Base-by-base conservation (phyloP, 35 echinoderm and acorn worm genomes). In the Ophioderma brevispina region DNA sequence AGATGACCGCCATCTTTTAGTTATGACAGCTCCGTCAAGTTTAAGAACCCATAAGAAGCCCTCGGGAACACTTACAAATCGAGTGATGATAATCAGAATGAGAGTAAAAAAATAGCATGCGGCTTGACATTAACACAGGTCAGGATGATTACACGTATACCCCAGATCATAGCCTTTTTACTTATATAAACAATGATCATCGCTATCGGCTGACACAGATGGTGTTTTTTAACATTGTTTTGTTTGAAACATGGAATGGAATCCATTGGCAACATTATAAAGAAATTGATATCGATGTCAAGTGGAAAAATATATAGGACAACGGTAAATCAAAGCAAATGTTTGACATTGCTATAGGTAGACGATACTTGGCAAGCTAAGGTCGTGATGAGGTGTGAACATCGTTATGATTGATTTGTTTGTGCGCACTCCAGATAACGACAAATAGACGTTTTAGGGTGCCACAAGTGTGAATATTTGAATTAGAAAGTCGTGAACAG, bases 311-410 rank as follows among this genome's bases (percentile, higher is more conserved):
- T 70, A 70, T 70, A 2, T 70, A 25, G 59, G 28, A 70, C 59
- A 70, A 70, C 59, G 59, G 59, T 70, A 70, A 70, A 70, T 70
- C 59, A 70, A 70, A 70, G 59, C 59, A 70, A 70, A 6, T 70
- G 59, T 70, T 70, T 70, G 28, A 70, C 59, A 70, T 70, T 15
- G 4, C 59, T 70, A 30, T 6, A 70, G 59, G 5, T 70, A 70
- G 59, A 25, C 5, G 28, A 70, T 8, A 70, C 59, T 18, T 2
- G 59, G 21, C 8, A 52, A 11, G 21, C 21, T 30, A 13, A 15
- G 59, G n/a, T 25, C 17, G n/a, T 70, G 59, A 70, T 70, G 59
- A 70, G 23, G 59, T 70, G 59, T 70, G 59, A 70, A 70, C 59
- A 6, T 13, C 2, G 15, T 25, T 30, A 70, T 70, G 59, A 70